Base-by-base conservation (phyloP, 2,888 invertebrate species). In the Leucoptera coffeella region DNA sequence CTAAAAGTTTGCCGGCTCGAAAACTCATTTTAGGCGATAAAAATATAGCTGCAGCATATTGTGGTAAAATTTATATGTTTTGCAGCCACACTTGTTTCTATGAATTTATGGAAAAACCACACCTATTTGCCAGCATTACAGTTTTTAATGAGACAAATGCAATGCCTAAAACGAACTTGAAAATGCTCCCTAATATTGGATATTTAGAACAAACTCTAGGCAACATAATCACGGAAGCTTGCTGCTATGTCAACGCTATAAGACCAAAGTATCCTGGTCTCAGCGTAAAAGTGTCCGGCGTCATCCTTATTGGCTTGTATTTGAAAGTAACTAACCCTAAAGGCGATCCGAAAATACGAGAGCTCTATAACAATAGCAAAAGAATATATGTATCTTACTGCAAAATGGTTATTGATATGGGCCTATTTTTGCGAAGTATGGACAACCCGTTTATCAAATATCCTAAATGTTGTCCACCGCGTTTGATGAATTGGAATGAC, bases 251-350 rank as follows among this genome's bases (percentile, higher is more conserved):
- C 1, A 65, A 69, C 29, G 59, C 57, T 2, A 28, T 58, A 11
- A 59, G 81, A 31, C 81, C 81, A 1, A 74, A 80, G 35, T 72
- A 80, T 38, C 75, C 78, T 1, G 78, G 78, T 2, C 48, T 81
- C 12, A 50, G 53, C 32, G 45, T 65, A 17, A 35, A 48, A 24
- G 28, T 55, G 4, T 78, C 79, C 1, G 81, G 72, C 0, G 47
- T 73, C 1, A 43, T 81, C 24, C 64, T 64, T 32, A 49, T 80
- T 21, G 81, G 67, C 3, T 42, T 78, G 15, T 73, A 60, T 45
- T 45, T 82, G 26, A 81, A 81, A 48, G 47, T 57, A 4, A 50
- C 67, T 30, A 75, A 76, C 44, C 45, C 57, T 4, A 40, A 36
- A 2, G 44, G 48, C 1, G 38, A 59, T 5, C 30, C 41, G 29